Evolutionary conservation across 2,113 vertebrate genomes (phyloP).

Genomic region (Bothrops jararaca): DNA sequence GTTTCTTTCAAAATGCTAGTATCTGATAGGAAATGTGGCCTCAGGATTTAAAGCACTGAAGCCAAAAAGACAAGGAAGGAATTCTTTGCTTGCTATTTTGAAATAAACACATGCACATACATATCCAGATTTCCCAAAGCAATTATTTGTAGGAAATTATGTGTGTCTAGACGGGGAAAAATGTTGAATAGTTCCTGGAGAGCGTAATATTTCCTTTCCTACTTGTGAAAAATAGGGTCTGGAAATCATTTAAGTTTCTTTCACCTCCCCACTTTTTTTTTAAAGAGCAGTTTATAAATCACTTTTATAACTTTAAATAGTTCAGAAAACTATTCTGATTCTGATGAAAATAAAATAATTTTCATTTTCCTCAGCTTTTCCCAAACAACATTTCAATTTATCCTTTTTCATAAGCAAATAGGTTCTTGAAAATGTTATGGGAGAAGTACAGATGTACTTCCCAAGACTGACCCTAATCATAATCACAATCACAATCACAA

Average conservation of each 20-base stretch:
- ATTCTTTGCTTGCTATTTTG: constrained; percentile 1
- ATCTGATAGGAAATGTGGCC: not conserved
- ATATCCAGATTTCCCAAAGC: constrained; percentile 26
- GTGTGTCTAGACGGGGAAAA: constrained; percentile 70
- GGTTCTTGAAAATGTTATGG: fast-evolving
- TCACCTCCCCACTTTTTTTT: constrained; percentile 1
- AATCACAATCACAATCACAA: too few relatives aligned
- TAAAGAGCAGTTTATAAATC: constrained; percentile 1
- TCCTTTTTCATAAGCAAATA: not conserved
- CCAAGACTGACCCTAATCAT: not conserved
- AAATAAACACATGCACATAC: not conserved
- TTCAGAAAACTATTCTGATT: not conserved
- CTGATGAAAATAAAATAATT: fast-evolving
- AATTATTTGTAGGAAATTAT: constrained; percentile 47
- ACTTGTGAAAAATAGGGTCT: constrained; percentile 51
- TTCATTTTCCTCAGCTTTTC: not conserved
- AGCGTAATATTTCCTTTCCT: constrained; percentile 48
- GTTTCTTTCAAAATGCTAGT: not conserved
- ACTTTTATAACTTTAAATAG: not conserved
- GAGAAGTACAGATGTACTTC: not conserved
- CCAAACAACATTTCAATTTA: not conserved
- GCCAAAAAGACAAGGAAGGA: not conserved
- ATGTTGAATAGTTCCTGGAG: constrained; percentile 41
- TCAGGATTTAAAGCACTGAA: not conserved
- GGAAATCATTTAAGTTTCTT: constrained; percentile 42